Evolutionary conservation across 2,113 vertebrate genomes (phyloP).

Genomic region (Amphilophus citrinellus): DNA sequence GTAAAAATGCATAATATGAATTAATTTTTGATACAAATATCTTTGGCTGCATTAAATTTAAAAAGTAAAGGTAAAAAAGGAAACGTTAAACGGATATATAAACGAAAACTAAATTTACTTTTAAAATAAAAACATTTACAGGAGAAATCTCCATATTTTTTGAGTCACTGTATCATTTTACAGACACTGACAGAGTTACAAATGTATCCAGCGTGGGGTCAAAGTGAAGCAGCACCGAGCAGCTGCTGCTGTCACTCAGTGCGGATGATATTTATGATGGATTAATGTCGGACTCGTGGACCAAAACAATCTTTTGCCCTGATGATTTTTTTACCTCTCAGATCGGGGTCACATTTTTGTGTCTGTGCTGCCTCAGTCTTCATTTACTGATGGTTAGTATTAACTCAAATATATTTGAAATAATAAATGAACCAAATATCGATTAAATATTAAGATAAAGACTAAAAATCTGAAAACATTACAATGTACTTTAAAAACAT

Average conservation of each 20-base stretch:
- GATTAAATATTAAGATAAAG: not conserved
- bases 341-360: not conserved
- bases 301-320: not conserved
- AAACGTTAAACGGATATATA: not conserved
- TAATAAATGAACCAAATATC: not conserved
- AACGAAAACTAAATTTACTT: not conserved
- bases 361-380: not conserved
- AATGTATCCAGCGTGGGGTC: not conserved
- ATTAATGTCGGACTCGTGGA: not conserved
- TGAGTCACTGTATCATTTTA: too few relatives aligned
- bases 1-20: not conserved
- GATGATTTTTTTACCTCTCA: not conserved
- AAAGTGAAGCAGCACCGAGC: not conserved
- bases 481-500: not conserved
- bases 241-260: not conserved
- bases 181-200: not conserved
- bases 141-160: not conserved
- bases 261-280: not conserved
- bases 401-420: not conserved
- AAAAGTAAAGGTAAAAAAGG: not conserved
- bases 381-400: not conserved
- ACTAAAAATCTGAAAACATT: not conserved
- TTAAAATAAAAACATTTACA: not conserved
- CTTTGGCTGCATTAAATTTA: not conserved
- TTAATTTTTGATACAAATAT: too few relatives aligned